Evolutionary conservation across 2,113 vertebrate species (phyloP).

Genomic region (Sisor rabdophorus): DNA sequence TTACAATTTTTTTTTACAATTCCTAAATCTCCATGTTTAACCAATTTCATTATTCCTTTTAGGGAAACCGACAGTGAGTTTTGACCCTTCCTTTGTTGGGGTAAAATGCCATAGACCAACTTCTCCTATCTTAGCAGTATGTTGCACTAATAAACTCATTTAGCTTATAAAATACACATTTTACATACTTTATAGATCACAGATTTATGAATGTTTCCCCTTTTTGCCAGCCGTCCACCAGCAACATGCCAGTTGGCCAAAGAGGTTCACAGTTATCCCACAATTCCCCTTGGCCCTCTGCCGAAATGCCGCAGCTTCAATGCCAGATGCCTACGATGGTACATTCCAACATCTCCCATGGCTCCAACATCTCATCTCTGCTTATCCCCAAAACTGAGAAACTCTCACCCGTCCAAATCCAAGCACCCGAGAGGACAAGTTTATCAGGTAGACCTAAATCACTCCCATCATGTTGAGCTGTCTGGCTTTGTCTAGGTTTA

Average conservation of each 20-base stretch:
- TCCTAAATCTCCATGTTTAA: neutral
- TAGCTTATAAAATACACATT: neutral
- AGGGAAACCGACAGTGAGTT: slow-evolving; percentile 65
- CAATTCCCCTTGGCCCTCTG: slow-evolving; percentile 32
- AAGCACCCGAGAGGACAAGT: slow-evolving; percentile 61
- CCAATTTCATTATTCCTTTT: slow-evolving; percentile 38
- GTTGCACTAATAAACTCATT: slow-evolving; percentile 17
- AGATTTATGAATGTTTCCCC: neutral
- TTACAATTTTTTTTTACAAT: neutral
- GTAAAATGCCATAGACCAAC: slow-evolving; percentile 60
- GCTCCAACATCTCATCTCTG: slow-evolving; percentile 53
- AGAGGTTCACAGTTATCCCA: slow-evolving; percentile 51
- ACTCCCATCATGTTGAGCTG: neutral
- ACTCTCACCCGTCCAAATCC: slow-evolving; percentile 77
- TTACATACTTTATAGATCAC: neutral
- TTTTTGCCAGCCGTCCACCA: slow-evolving; percentile 48
- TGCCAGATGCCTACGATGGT: slow-evolving; percentile 38
- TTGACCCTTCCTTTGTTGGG: slow-evolving; percentile 51
- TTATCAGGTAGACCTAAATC: slow-evolving; percentile 56
- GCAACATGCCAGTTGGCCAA: slow-evolving; percentile 41
- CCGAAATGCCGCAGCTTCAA: slow-evolving; percentile 37
- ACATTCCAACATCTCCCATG: slow-evolving; percentile 51
- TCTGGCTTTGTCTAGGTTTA: neutral
- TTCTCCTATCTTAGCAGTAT: slow-evolving; percentile 62
- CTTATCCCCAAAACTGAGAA: slow-evolving; percentile 83